Base-by-base conservation (phyloP, 1,140 invertebrate genomes). In the Fopius arisanus region DNA sequence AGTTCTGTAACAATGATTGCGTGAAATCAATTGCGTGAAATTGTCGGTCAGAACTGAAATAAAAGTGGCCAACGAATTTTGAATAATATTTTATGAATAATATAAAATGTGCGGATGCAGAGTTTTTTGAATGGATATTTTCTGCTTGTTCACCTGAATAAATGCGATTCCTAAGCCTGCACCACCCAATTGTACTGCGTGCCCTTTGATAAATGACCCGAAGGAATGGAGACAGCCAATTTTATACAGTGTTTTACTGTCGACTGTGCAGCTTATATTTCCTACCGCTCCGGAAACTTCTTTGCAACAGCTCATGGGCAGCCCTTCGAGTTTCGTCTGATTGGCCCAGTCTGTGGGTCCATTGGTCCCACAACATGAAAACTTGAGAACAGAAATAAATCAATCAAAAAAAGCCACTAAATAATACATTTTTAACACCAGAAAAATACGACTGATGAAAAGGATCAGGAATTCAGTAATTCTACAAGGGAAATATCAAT, bases 101-200 rank as follows among this genome's bases (percentile, higher is more conserved):
- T n/a, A n/a, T n/a, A n/a, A n/a, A n/a, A n/a, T n/a, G n/a, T n/a
- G n/a, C n/a, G n/a, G n/a, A n/a, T n/a, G n/a, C n/a, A n/a, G n/a
- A n/a, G n/a, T n/a, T n/a, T n/a, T n/a, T n/a, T n/a, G n/a, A n/a
- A n/a, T n/a, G n/a, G n/a, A n/a, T n/a, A n/a, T n/a, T n/a, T n/a
- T n/a, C 68, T 63, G 68, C 48, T 51, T 40, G 59, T 31, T 79
- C 82, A 95, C 93, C 91, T 95, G 94, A 75, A 95, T 82, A 33
- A 93, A 85, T 16, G 93, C 93, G 69, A 96, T 90, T 12, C 92
- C 92, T 67, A 96, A 87, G 23, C 93, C 95, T 78, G 93, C 91
- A 0, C 92, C 91, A 1, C 93, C 94, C 26, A 96, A 89, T 74
- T 92, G 90, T 0, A 91, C 84, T 0, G 93, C 94, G 78, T 96